Percentiles rank a stretch among this genome's conserved stretches.
Conservation (phyloP, 1,140 invertebrate genomes). For the Achatina immaculata region DNA sequence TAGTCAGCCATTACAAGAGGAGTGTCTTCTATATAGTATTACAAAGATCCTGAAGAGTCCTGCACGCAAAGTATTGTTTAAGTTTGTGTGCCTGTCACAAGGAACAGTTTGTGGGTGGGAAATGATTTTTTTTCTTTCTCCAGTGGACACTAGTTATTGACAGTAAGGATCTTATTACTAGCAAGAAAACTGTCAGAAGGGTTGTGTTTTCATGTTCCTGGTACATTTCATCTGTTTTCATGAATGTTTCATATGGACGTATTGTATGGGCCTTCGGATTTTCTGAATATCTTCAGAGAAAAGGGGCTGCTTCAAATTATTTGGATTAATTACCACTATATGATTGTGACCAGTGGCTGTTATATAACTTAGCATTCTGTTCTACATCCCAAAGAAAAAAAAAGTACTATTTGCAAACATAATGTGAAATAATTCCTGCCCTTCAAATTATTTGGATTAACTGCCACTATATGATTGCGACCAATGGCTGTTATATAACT, state of each 20-base stretch:
- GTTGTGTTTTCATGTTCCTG: no score
- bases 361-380: not conserved
- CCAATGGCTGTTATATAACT: not conserved
- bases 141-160: not conserved
- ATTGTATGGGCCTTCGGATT: no score
- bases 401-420: not conserved
- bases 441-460: not conserved
- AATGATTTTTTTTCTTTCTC: not conserved
- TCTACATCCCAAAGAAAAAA: not conserved
- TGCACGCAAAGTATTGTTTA: no score
- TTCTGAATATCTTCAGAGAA: no score
- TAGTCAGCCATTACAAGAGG: not conserved
- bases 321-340: not conserved
- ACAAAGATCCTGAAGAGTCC: not conserved
- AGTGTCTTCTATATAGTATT: no score
- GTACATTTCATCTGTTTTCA: no score
- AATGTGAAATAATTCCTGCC: not conserved
- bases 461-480: not conserved
- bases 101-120: not conserved
- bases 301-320: not conserved
- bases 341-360: not conserved
- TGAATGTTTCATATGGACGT: no score
- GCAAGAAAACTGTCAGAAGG: no score
- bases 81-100: not conserved
- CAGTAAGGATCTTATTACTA: no score